Evolutionary conservation across 2,113 vertebrate species (phyloP).

Genomic region (Ceyx cyanopectus): DNA sequence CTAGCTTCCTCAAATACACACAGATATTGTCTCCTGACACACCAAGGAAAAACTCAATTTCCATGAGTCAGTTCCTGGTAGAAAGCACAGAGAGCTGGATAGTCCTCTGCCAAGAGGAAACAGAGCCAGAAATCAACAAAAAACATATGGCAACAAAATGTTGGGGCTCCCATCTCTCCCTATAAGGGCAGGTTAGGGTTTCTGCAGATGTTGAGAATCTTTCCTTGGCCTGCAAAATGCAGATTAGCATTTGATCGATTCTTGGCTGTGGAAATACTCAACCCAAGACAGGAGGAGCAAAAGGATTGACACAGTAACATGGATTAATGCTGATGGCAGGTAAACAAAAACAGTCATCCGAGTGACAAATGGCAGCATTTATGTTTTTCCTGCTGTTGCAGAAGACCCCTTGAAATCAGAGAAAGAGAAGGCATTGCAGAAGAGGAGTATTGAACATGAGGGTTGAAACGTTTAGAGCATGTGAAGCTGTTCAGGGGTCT

Average conservation of each 20-base stretch:
- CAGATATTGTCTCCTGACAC: background rate
- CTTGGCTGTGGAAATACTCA: background rate
- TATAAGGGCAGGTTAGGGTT: background rate
- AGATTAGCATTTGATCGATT: background rate
- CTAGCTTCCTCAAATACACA: background rate
- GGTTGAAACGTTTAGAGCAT: background rate
- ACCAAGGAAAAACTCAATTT: conserved; percentile 5
- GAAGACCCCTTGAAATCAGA: background rate
- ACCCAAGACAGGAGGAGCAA: background rate
- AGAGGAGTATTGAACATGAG: background rate
- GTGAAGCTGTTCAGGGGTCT: background rate
- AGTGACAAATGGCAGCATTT: background rate
- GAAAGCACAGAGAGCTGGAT: background rate
- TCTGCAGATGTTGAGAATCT: background rate
- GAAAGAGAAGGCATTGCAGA: background rate
- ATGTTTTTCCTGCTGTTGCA: background rate
- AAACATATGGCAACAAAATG: background rate
- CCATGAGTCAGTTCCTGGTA: background rate
- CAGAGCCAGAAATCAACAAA: background rate
- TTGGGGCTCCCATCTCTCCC: background rate
- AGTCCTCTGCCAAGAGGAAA: conserved; percentile 10
- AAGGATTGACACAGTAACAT: background rate
- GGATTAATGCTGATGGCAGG: background rate
- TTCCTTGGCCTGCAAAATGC: background rate
- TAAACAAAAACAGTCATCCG: background rate